phyloP scores from a whole-genome alignment of 2,113 vertebrate genomes.

The Xiphias gladius region DNA sequence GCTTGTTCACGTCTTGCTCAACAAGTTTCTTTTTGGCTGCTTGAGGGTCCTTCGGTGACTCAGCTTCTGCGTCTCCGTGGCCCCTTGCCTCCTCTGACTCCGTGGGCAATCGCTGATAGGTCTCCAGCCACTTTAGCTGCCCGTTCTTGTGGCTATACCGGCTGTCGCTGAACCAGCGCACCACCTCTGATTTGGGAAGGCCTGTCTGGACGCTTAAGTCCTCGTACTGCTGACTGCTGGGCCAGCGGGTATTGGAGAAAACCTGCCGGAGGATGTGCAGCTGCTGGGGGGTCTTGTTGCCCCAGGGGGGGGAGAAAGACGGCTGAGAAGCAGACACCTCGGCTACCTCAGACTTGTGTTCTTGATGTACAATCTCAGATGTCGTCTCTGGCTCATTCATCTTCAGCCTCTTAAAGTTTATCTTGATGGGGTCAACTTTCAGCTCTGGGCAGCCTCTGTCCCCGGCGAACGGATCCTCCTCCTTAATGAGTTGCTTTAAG shows the following conservation, averaged over 20 bases:
- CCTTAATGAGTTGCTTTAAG: constrained; percentile 79
- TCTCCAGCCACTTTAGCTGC: constrained; percentile 93
- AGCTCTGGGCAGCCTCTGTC: constrained; percentile 80
- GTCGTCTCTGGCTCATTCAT: constrained; percentile 88
- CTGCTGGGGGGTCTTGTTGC: constrained; percentile 91
- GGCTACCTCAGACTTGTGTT: constrained; percentile 75
- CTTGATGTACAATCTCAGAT: constrained; percentile 71
- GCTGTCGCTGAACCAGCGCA: constrained; percentile 96
- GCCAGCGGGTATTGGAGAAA: constrained; percentile 93
- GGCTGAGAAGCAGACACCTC: constrained; percentile 70
- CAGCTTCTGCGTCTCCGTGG: constrained; percentile 34
- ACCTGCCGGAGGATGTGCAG: constrained; percentile 91
- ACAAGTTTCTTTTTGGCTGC: constrained; percentile 82
- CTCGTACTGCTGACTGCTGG: constrained; percentile 92
- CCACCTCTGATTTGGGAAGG: constrained; percentile 91
- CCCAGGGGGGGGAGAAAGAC: constrained; percentile 76
- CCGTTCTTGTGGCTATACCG: constrained; percentile 94
- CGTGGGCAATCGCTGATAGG: constrained; percentile 84
- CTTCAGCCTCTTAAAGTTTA: constrained; percentile 92
- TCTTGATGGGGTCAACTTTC: constrained; percentile 93
- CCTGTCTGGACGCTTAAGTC: constrained; percentile 89
- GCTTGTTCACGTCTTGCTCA: constrained; percentile 86
- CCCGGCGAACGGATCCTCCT: constrained; percentile 80
- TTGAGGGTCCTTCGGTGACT: constrained; percentile 81
- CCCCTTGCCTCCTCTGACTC: constrained; percentile 67